phyloP scores from a whole-genome alignment of 2,113 vertebrate species.

The Acanthisitta chloris region DNA sequence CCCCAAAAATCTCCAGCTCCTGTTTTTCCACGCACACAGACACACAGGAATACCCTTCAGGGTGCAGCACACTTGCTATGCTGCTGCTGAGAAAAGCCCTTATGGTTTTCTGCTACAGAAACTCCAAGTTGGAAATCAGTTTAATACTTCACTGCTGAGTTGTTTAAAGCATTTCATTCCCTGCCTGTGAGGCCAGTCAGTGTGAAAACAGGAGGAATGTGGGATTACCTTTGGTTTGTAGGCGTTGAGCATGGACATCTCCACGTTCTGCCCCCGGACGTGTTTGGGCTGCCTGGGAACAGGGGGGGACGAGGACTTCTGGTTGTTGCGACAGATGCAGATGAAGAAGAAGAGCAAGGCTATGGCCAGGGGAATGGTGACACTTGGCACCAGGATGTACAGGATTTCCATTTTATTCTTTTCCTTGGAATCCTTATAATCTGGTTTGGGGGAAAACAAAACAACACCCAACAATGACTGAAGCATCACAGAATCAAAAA shows the following conservation, averaged over 20 bases:
- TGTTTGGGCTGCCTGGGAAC: conserved; percentile 89
- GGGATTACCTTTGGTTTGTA: conserved; percentile 92
- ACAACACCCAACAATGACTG: neutral
- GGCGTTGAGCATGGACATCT: conserved; percentile 96
- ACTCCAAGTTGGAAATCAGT: neutral
- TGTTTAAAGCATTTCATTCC: neutral
- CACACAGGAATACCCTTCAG: neutral
- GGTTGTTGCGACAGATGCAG: conserved; percentile 95
- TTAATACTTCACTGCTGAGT: fast-evolving
- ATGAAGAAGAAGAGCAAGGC: conserved; percentile 97
- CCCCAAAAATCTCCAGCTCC: neutral
- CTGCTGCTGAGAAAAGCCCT: neutral
- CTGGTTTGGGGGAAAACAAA: conserved; percentile 53
- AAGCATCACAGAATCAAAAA: neutral
- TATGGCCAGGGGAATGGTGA: conserved; percentile 92
- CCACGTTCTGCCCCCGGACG: conserved; percentile 92
- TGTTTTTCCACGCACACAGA: neutral
- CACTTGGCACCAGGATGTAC: conserved; percentile 95
- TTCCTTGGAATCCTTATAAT: conserved; percentile 89
- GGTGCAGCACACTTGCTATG: neutral
- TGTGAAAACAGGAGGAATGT: neutral
- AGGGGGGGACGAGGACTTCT: conserved; percentile 86
- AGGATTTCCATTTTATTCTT: conserved; percentile 94
- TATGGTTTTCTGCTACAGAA: too few species aligned
- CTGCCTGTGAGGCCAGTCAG: neutral